Evolutionary conservation across 2,888 invertebrate species (phyloP).

Genomic region (Tridacna crocea): DNA sequence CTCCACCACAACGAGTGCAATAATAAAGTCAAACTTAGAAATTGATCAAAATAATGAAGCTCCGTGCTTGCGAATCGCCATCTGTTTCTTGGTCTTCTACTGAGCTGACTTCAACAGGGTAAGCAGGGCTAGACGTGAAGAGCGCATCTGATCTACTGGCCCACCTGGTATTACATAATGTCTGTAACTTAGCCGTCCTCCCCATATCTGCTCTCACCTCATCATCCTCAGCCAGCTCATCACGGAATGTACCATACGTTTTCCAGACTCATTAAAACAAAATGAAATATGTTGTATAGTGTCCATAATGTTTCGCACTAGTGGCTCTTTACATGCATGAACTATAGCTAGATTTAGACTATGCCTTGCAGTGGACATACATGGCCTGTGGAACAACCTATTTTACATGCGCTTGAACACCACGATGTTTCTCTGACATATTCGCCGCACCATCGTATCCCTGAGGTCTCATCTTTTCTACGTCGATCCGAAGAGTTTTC

Average conservation of each 20-base stretch:
- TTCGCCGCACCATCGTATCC: conserved; percentile 52
- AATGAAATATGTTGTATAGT: conserved; percentile 11
- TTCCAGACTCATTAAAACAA: conserved; percentile 21
- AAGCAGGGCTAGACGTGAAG: conserved; percentile 11
- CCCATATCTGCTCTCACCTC: conserved; percentile 12
- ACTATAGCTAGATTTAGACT: conserved; percentile 37
- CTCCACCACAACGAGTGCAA: too few species aligned
- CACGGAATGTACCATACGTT: too few species aligned
- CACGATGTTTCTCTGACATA: conserved; percentile 32
- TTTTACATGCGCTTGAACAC: conserved; percentile 42
- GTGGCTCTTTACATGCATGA: conserved; percentile 30
- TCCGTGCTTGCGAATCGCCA: too few species aligned
- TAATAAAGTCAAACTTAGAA: too few species aligned
- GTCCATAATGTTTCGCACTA: conserved; percentile 16
- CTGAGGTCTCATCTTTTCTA: conserved; percentile 48
- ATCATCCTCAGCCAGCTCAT: conserved; percentile 19
- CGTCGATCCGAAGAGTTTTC: too few species aligned
- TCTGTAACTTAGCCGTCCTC: conserved; percentile 17
- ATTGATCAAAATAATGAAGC: too few species aligned
- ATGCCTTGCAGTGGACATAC: conserved; percentile 47
- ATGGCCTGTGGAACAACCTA: conserved; percentile 30
- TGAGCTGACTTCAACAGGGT: conserved; percentile 8
- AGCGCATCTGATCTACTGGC: conserved; percentile 28
- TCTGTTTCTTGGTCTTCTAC: too few species aligned
- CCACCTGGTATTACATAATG: conserved; percentile 45